phyloP scores from a whole-genome alignment of 2,888 invertebrate genomes.

The Griposia aprilina region DNA sequence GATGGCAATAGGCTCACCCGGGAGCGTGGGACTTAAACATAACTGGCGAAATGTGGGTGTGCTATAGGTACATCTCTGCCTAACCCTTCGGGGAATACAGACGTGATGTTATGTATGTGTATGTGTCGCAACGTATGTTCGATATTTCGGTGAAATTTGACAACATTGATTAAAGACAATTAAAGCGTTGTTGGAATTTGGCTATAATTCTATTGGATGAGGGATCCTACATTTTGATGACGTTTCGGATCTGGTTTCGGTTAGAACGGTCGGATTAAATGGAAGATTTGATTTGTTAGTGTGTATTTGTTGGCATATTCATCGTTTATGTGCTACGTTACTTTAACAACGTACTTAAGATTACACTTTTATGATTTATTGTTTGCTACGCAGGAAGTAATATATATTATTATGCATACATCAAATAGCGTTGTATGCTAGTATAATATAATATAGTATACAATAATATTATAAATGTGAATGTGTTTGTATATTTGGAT shows the following conservation, averaged over 20 bases:
- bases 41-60: too few species aligned
- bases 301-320: not conserved
- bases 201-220: not conserved
- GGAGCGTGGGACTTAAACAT: too few species aligned
- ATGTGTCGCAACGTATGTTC: too few species aligned
- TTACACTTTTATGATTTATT: not conserved
- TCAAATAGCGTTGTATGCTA: not conserved
- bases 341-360: not conserved
- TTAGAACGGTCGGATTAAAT: conserved; percentile 8
- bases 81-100: too few species aligned
- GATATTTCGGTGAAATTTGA: conserved; percentile 9
- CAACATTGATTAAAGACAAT: conserved; percentile 5
- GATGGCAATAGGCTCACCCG: too few species aligned
- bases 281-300: not conserved
- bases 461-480: not conserved
- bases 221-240: conserved; percentile 10
- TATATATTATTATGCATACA: not conserved
- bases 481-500: not conserved
- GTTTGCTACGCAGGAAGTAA: not conserved
- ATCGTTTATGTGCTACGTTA: not conserved
- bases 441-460: not conserved
- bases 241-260: not conserved
- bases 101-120: too few species aligned
- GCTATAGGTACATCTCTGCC: too few species aligned
- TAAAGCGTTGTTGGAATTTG: not conserved